Evolutionary conservation across 2,888 invertebrate species (phyloP), one percentile per base, ranked within the genome.

Genomic region (Chirona hameri): DNA sequence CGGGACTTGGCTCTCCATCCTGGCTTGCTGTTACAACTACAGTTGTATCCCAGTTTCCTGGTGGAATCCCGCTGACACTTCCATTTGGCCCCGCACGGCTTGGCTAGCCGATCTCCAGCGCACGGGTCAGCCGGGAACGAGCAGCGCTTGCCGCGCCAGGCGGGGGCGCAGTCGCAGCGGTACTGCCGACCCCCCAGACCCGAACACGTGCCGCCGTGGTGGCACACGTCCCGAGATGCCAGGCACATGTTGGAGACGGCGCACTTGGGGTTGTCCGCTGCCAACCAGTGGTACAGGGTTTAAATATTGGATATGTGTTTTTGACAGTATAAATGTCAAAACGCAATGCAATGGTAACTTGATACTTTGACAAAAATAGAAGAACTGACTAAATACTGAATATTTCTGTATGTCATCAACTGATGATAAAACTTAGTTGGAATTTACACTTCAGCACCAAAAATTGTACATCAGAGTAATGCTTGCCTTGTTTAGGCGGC

Each of bases 161-260:
- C 29, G n/a, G 80, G 80, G 15, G 27, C 7, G 29, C 80, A 80
- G 5, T 15, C 18, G 55, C 80, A 80, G 27, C 52, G 48, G 80
- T 46, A 76, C 24, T 24, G 39, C 21, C 39, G 39, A 39, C 76
- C 76, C 0, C 76, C 76, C 24, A 76, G 76, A 7, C 46, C 24
- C 21, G 46, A 39, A 24, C 80, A 80, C 80, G 48, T 52, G 80
- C 48, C 80, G 80, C 52, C 80, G 80, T 80, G 48, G 52, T 52
- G 52, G 29, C 80, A 80, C 52, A 29, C 46, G 39, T 39, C 27
- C 1, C 21, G n/a, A 4, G 55, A 0, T 0, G 80, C 80, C 80
- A 52, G 18, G 29, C 80, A 80, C 27, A 55, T 29, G 80, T 80
- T 21, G 15, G 76, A 76, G 21, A 76, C 76, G 21, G 46, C 24